A percentile compares a stretch with the other conserved stretches of the same genome.
These are phyloP conservation scores for Charanyca ferruginea DNA, from an alignment of 2,888 invertebrate genomes.

Conservation along the genomic window DNA sequence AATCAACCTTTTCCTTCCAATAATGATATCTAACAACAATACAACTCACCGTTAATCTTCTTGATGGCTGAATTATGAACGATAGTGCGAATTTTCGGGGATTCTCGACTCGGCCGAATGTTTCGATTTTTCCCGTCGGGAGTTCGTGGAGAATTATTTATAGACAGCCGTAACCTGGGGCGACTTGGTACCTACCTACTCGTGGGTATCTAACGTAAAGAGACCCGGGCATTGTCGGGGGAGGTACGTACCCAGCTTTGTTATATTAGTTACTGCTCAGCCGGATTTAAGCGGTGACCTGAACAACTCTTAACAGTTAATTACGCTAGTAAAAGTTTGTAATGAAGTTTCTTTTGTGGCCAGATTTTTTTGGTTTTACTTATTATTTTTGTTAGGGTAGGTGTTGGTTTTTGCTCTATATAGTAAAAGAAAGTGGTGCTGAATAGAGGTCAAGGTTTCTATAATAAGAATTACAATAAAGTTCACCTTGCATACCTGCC, in stretches of 20 bases:
- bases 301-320: conserved; percentile 53
- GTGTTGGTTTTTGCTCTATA: not conserved
- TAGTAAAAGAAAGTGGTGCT: not conserved
- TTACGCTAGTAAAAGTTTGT: conserved; percentile 53
- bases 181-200: conserved; percentile 3
- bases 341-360: conserved; percentile 39
- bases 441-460: conserved; percentile 7
- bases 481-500: conserved; percentile 9
- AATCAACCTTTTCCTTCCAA: conserved; percentile 19
- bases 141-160: conserved; percentile 69
- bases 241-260: conserved; percentile 30
- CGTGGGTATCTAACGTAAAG: conserved; percentile 23
- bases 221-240: conserved; percentile 30
- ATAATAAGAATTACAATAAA: not conserved
- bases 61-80: conserved; percentile 62
- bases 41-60: conserved; percentile 46
- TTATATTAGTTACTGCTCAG: conserved; percentile 42
- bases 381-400: conserved; percentile 31
- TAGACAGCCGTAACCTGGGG: conserved; percentile 46
- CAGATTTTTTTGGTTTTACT: conserved; percentile 23
- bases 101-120: conserved; percentile 51
- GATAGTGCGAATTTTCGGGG: conserved; percentile 56
- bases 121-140: conserved; percentile 68
- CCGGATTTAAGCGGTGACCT: conserved; percentile 51
- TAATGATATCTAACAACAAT: conserved; percentile 14